These are phyloP conservation scores for Lissocephala sabroskyi DNA, from an alignment of 2,888 invertebrate genomes.

Conservation along the genomic window DNA sequence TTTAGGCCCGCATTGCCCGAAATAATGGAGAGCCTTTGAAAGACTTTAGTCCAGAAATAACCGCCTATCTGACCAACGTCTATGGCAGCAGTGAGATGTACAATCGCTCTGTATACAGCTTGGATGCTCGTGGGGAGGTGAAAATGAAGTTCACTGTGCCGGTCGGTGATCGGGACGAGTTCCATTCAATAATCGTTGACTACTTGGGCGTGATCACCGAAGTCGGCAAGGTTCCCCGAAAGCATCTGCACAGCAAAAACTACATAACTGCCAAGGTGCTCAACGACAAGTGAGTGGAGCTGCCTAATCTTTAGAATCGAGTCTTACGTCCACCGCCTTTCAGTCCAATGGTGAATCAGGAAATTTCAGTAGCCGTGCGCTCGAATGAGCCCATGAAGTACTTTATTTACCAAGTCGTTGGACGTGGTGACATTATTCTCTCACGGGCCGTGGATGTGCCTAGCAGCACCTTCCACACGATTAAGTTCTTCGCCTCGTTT, in stretches of 20 bases:
- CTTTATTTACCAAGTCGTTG: conserved; percentile 85
- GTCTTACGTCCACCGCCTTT: conserved; percentile 40
- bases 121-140: conserved; percentile 64
- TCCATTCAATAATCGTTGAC: conserved; percentile 73
- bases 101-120: conserved; percentile 61
- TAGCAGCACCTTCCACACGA: conserved; percentile 60
- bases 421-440: conserved; percentile 87
- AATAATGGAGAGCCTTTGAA: conserved; percentile 81
- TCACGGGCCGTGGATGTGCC: conserved; percentile 82
- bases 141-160: conserved; percentile 71
- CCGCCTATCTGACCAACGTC: conserved; percentile 66
- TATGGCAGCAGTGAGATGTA: conserved; percentile 71
- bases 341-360: conserved; percentile 78
- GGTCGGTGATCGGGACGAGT: conserved; percentile 63
- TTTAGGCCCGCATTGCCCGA: conserved; percentile 79
- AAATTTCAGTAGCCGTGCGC: conserved; percentile 83
- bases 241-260: conserved; percentile 60
- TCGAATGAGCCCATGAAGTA: conserved; percentile 85
- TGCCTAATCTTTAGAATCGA: neutral
- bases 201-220: conserved; percentile 81
- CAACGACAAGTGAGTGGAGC: conserved; percentile 73
- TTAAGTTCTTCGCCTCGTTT: conserved; percentile 80
- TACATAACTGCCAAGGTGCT: conserved; percentile 73
- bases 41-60: conserved; percentile 76
- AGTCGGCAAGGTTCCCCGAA: conserved; percentile 67